Evolutionary conservation across 2,113 vertebrate species (phyloP).

Genomic region (Ictalurus punctatus): DNA sequence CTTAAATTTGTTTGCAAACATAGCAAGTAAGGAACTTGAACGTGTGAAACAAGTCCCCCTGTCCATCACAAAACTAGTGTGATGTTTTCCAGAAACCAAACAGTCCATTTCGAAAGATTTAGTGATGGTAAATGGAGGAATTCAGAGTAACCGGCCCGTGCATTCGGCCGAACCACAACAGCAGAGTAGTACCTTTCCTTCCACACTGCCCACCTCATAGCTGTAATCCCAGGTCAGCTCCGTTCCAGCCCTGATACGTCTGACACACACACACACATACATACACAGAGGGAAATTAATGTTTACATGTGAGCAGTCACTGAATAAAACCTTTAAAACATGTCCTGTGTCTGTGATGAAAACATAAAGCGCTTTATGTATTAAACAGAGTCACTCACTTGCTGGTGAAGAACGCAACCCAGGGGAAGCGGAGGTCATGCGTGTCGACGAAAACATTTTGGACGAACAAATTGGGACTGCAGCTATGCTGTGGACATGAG

Average conservation of each 20-base stretch:
- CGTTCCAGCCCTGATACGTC: conserved; percentile 81
- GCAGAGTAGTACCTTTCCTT: conserved; percentile 83
- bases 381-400: conserved; percentile 66
- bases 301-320: neutral
- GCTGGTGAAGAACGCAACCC: conserved; percentile 88
- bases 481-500: conserved; percentile 77
- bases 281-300: neutral
- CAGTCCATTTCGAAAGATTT: neutral
- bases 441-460: conserved; percentile 91
- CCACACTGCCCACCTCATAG: conserved; percentile 85
- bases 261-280: conserved; percentile 50
- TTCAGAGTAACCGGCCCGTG: conserved; percentile 65
- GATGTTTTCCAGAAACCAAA: neutral
- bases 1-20: neutral
- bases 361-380: neutral
- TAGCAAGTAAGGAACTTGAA: neutral
- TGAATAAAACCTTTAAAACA: neutral
- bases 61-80: no score
- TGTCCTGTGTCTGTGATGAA: neutral
- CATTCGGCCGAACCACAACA: conserved; percentile 83
- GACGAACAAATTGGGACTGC: conserved; percentile 86
- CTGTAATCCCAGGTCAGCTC: conserved; percentile 90
- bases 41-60: neutral
- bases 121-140: no score
- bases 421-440: conserved; percentile 86